phyloP scores from a whole-genome alignment of 2,113 vertebrate species.

The Epinephelus fuscoguttatus region DNA sequence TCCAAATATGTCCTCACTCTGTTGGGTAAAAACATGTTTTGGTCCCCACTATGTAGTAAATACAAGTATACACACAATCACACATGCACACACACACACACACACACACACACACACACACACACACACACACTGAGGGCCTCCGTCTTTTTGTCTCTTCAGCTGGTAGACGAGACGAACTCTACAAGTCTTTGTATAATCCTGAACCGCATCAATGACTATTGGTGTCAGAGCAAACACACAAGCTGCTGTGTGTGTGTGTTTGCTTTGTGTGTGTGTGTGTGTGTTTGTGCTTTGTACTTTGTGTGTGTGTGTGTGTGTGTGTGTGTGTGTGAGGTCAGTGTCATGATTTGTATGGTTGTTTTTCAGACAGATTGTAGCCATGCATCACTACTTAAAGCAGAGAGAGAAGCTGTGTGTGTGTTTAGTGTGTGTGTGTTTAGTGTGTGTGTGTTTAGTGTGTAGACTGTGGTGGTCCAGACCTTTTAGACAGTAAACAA shows the following conservation, averaged over 20 bases:
- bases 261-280: slow-evolving; percentile 3
- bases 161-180: slow-evolving; percentile 7
- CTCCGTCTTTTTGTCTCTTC: slow-evolving; percentile 25
- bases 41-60: no score
- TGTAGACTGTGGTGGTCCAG: not conserved
- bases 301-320: not conserved
- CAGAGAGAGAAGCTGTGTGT: not conserved
- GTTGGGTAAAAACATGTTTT: no score
- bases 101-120: slow-evolving; percentile 9
- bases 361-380: slow-evolving; percentile 28
- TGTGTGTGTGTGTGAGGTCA: not conserved
- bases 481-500: slow-evolving; percentile 53
- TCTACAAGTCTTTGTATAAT: slow-evolving; percentile 51
- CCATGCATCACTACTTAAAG: slow-evolving; percentile 10
- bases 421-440: slow-evolving; percentile 6
- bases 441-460: slow-evolving; percentile 17
- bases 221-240: slow-evolving; percentile 49
- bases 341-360: slow-evolving; percentile 24
- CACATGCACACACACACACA: not conserved
- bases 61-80: slow-evolving; percentile 3
- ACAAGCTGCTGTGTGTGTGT: no score
- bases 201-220: slow-evolving; percentile 45
- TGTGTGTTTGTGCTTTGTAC: not conserved
- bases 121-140: not conserved
- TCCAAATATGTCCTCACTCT: no score